phyloP scores from a whole-genome alignment of 2,888 invertebrate species.

The Sycophila texana region DNA sequence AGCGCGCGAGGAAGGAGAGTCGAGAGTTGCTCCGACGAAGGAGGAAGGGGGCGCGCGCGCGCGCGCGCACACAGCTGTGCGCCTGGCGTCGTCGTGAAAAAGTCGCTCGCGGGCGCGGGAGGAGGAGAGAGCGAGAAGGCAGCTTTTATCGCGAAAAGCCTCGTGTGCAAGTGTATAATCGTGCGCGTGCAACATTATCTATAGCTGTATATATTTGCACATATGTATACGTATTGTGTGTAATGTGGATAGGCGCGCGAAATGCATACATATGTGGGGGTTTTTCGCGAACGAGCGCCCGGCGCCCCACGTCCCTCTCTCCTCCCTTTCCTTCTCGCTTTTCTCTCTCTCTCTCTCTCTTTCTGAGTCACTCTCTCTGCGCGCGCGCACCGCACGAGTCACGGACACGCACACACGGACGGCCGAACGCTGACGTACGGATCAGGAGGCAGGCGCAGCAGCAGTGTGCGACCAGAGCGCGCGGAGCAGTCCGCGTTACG shows the following conservation, averaged over 20 bases:
- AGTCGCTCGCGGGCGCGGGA: background rate
- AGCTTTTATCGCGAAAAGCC: no score
- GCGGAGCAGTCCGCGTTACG: constrained; percentile 64
- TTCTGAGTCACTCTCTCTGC: constrained; percentile 3
- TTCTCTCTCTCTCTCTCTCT: constrained; percentile 12
- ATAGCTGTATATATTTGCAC: background rate
- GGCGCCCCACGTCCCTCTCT: constrained; percentile 25
- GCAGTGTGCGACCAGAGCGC: background rate
- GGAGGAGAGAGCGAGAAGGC: background rate
- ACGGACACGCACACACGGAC: background rate
- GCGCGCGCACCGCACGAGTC: no score
- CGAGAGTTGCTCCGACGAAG: background rate
- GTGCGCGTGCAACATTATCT: background rate
- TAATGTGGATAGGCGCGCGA: background rate
- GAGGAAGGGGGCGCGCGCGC: background rate
- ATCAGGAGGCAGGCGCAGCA: constrained; percentile 40
- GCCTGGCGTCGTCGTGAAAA: background rate
- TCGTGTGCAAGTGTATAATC: background rate
- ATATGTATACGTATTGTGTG: background rate
- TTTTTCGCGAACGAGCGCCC: constrained; percentile 23
- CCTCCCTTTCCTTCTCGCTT: no score
- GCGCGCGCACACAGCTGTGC: background rate
- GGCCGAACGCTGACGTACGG: no score
- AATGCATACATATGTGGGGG: no score
- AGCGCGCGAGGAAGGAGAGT: background rate